Evolutionary conservation across 2,113 vertebrate species (phyloP).

Genomic region (Zapornia atra): DNA sequence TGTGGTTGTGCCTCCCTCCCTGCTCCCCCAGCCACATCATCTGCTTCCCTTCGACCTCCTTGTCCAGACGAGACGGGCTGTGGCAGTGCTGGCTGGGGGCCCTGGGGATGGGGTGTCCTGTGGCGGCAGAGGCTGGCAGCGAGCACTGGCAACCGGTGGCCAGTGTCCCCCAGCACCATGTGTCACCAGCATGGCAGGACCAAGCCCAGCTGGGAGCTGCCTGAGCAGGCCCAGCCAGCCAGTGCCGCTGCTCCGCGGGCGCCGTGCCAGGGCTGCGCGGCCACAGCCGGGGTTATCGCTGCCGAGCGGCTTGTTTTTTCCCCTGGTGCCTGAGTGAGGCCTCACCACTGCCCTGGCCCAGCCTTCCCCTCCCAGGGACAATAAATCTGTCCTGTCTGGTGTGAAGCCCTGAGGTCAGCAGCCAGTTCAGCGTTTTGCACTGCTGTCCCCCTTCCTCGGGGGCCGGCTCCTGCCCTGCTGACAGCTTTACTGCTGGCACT

Average conservation of each 20-base stretch:
- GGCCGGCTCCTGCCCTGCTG: neutral
- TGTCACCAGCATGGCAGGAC: neutral
- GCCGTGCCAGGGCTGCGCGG: neutral
- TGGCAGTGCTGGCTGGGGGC: neutral
- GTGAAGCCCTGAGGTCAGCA: neutral
- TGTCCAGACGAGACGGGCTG: neutral
- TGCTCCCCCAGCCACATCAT: neutral
- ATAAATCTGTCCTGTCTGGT: slow-evolving; percentile 7
- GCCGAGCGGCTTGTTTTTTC: neutral
- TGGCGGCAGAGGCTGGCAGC: neutral
- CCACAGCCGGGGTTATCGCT: neutral
- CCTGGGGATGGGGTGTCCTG: fast-evolving
- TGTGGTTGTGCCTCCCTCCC: neutral
- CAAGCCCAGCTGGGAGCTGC: neutral
- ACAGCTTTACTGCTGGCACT: neutral
- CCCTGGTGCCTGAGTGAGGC: neutral
- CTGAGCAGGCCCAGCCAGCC: neutral
- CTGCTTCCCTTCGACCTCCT: neutral
- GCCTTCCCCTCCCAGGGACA: neutral
- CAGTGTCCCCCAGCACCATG: fast-evolving
- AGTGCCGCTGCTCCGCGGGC: neutral
- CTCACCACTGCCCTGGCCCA: neutral
- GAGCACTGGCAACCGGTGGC: fast-evolving
- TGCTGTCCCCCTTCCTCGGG: neutral
- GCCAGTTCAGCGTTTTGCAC: neutral